phyloP scores from a whole-genome alignment of 2,888 invertebrate species.

The Epinotia demarniana region DNA sequence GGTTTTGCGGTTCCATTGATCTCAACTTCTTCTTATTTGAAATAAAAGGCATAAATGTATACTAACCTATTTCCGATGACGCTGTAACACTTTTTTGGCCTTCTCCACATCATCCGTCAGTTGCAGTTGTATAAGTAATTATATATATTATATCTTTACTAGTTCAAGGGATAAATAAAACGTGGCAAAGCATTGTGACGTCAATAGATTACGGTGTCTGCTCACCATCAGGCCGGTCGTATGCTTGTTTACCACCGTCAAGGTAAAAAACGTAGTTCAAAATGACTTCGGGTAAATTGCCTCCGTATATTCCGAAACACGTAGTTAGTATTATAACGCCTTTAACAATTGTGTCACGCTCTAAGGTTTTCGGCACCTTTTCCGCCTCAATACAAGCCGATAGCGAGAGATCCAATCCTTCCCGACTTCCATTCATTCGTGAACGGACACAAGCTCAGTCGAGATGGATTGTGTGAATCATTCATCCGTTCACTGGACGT shows the following conservation, averaged over 20 bases:
- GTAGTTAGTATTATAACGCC: background rate
- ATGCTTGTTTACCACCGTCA: background rate
- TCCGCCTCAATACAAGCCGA: conserved; percentile 8
- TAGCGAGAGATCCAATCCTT: conserved; percentile 35
- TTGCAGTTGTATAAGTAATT: too few species aligned
- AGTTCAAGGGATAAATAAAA: too few species aligned
- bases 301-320: background rate
- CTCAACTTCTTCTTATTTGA: too few species aligned
- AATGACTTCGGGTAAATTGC: background rate
- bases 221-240: too few species aligned
- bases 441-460: conserved; percentile 22
- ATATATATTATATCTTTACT: too few species aligned
- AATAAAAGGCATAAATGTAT: too few species aligned
- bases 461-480: conserved; percentile 36
- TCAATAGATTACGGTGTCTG: too few species aligned
- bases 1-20: too few species aligned
- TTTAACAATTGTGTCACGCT: conserved; percentile 6
- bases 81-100: too few species aligned
- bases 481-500: conserved; percentile 32
- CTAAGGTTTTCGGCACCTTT: conserved; percentile 14
- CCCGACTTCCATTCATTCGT: conserved; percentile 23
- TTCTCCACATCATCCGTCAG: too few species aligned
- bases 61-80: too few species aligned
- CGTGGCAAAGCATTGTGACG: too few species aligned
- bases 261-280: background rate